phyloP scores from a whole-genome alignment of 2,888 invertebrate species.

The Chrysina gloriosa region DNA sequence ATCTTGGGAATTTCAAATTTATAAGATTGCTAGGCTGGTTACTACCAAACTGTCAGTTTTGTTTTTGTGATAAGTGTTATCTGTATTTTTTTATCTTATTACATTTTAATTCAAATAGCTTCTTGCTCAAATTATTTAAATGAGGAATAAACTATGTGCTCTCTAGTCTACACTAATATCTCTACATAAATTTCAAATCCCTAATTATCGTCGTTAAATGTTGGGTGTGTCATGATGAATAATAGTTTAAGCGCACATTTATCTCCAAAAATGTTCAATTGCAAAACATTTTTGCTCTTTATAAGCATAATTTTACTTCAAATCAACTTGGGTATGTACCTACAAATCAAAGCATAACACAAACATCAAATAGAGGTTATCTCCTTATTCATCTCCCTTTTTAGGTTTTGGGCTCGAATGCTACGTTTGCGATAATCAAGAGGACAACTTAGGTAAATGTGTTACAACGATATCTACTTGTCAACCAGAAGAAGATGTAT shows the following conservation, averaged over 20 bases:
- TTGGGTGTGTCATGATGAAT: constrained; percentile 29
- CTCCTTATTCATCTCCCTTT: constrained; percentile 52
- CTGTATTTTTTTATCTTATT: too few relatives aligned
- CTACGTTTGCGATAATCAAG: constrained; percentile 94
- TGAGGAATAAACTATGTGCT: too few relatives aligned
- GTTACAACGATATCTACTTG: constrained; percentile 91
- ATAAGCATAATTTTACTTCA: not conserved
- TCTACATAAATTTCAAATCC: too few relatives aligned
- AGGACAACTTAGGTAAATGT: constrained; percentile 93
- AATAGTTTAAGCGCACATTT: constrained; percentile 9
- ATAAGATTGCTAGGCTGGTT: too few relatives aligned
- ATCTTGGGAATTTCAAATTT: too few relatives aligned
- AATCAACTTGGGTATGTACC: constrained; percentile 9
- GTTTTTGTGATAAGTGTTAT: too few relatives aligned
- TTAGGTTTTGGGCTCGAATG: constrained; percentile 84
- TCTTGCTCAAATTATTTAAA: too few relatives aligned
- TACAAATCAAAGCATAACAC: not conserved
- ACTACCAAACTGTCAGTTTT: too few relatives aligned
- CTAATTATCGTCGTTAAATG: not conserved
- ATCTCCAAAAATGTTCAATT: constrained; percentile 10
- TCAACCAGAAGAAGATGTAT: constrained; percentile 86
- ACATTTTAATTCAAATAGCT: too few relatives aligned
- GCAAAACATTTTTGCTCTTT: not conserved
- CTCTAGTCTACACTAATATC: too few relatives aligned
- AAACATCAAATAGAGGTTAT: not conserved